Conservation (phyloP, 2,113 vertebrate species). For the Hystrix brachyura region DNA sequence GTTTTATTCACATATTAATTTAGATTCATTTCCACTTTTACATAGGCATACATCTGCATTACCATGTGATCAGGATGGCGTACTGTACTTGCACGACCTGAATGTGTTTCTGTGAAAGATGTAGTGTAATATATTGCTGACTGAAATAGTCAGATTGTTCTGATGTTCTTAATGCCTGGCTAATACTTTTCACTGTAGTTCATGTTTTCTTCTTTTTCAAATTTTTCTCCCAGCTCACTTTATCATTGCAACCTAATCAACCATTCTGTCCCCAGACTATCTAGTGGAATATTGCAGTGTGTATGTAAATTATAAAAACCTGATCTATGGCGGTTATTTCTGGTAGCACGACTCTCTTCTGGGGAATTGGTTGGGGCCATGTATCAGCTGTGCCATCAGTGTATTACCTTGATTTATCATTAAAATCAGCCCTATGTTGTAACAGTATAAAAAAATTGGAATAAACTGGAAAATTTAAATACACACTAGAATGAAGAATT, state of each 20-base stretch:
- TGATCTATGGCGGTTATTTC: background rate
- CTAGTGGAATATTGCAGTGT: slow-evolving; percentile 10
- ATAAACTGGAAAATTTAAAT: background rate
- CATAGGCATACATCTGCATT: background rate
- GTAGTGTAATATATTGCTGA: background rate
- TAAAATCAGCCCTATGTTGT: background rate
- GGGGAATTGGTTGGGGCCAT: background rate
- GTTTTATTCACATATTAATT: background rate
- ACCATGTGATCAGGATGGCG: slow-evolving; percentile 16
- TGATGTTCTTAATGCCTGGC: slow-evolving; percentile 27
- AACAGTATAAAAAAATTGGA: background rate
- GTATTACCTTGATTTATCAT: background rate
- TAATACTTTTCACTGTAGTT: background rate
- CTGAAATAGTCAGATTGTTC: background rate
- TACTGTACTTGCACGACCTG: background rate
- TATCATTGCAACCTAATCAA: background rate
- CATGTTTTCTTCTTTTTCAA: background rate
- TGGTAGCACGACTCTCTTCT: slow-evolving; percentile 16
- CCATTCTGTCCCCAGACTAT: background rate
- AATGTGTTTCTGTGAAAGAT: rapidly evolving
- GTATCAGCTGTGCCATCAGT: background rate
- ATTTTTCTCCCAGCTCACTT: background rate
- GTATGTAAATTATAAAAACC: slow-evolving; percentile 64
- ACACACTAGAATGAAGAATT: background rate
- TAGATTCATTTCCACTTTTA: slow-evolving; percentile 41